Base-by-base conservation (phyloP, 2,888 invertebrate genomes). In the Cryptocephalus primarius region DNA sequence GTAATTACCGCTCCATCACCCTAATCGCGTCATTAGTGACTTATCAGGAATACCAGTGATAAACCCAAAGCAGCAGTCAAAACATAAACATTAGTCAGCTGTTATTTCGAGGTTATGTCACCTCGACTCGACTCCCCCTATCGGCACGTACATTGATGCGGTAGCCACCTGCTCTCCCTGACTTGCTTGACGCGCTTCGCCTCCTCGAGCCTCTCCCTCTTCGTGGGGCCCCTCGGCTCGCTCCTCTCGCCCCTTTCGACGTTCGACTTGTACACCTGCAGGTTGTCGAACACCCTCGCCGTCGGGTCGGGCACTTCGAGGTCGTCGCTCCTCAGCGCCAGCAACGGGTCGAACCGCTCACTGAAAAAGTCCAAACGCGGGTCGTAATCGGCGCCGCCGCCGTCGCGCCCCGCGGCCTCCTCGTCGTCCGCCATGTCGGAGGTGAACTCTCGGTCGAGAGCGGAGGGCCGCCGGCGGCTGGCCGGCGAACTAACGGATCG, bases 281-380 rank as follows among this genome's bases (percentile, higher is more conserved):
- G 51, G 65, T 86, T 88, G 63, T 88, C 86, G 58, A 78, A 83
- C 45, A 73, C 54, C 22, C 78, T 77, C 1, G 85, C 83, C 48
- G 73, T 70, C 12, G 74, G 63, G 4, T 74, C 69, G 0, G 82
- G 81, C 11, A 80, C 57, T 46, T 69, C 69, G 0, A 77, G 59
- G 55, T 77, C 76, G 1, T 72, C 54, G 0, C 80, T 76, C 55
- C 81, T 81, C 10, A 89, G 68, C 1, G 82, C 86, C 62, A 80
- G 80, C 2, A 85, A 36, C 0, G 88, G 82, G 69, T 88, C 77
- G 57, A 85, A 89, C 42, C 70, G 62, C 8, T 72, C 73, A 63
- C 78, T 79, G 36, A 61, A 68, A 43, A 75, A 68, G 58, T 83
- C 76, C 47, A 82, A 61, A 58, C 67, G 68, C 39, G 74, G 72